phyloP scores from a whole-genome alignment of 2,888 invertebrate species.

The Linnaemya vulpina region DNA sequence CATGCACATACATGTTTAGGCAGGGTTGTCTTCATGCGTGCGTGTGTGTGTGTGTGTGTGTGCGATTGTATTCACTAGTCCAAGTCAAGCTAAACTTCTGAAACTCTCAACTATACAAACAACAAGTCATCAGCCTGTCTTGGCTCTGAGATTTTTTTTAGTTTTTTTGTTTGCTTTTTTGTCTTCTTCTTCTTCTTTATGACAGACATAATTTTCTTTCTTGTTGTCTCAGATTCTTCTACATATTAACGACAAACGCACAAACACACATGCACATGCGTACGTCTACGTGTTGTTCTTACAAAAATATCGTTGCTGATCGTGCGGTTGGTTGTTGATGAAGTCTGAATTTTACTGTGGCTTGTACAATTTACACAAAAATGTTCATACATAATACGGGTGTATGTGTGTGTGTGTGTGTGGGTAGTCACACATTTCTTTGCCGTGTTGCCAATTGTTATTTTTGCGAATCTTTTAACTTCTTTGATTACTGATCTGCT shows the following conservation, averaged over 20 bases:
- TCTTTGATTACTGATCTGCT: background rate
- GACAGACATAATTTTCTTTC: constrained; percentile 41
- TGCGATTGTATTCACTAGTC: constrained; percentile 62
- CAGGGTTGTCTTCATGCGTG: background rate
- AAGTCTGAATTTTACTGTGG: constrained; percentile 43
- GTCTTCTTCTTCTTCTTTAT: constrained; percentile 28
- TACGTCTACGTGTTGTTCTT: constrained; percentile 38
- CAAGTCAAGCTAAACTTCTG: constrained; percentile 64
- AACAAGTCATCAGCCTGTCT: constrained; percentile 75
- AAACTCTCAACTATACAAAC: constrained; percentile 51
- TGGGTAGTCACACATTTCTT: constrained; percentile 19
- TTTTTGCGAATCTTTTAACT: background rate
- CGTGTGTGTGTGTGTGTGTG: too few relatives aligned
- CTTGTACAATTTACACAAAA: background rate
- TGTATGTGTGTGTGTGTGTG: background rate
- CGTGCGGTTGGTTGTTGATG: constrained; percentile 15
- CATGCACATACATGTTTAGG: background rate
- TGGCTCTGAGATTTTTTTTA: constrained; percentile 73
- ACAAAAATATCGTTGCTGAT: constrained; percentile 23
- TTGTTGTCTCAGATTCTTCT: constrained; percentile 60
- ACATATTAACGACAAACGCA: constrained; percentile 46
- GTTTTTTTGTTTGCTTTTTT: constrained; percentile 19
- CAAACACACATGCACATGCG: constrained; percentile 59
- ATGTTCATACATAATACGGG: constrained; percentile 1
- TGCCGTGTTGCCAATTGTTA: constrained; percentile 14